Conservation (phyloP, 2,888 invertebrate genomes). For the Rutpela maculata region DNA sequence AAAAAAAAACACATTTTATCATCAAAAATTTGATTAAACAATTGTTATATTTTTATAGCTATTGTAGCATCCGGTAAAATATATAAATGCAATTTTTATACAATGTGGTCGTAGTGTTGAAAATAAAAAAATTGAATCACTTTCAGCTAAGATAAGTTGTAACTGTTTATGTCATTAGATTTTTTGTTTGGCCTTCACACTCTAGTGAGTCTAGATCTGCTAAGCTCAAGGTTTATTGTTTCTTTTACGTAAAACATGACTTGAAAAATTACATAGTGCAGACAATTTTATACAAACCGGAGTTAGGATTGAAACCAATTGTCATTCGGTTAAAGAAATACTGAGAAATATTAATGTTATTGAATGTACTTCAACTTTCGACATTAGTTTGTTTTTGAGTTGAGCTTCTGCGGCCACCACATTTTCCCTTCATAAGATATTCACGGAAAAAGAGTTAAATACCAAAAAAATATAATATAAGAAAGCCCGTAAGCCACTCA, state of each 20-base stretch:
- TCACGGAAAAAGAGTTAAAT: too few relatives aligned
- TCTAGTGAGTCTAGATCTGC: slow-evolving; percentile 40
- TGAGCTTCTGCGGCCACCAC: background rate
- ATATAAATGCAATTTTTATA: slow-evolving; percentile 10
- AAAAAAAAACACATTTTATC: slow-evolving; percentile 11
- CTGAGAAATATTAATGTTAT: background rate
- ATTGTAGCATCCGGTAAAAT: slow-evolving; percentile 9
- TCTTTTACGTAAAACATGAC: slow-evolving; percentile 27
- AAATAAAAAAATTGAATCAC: slow-evolving; percentile 32
- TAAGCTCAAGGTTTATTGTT: slow-evolving; percentile 42
- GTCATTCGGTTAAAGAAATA: background rate
- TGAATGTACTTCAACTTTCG: background rate
- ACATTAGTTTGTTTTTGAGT: background rate
- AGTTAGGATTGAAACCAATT: background rate
- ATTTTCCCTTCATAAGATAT: too few relatives aligned
- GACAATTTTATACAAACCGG: background rate
- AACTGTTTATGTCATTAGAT: slow-evolving; percentile 41
- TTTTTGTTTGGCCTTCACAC: slow-evolving; percentile 46
- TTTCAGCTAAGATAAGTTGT: slow-evolving; percentile 35
- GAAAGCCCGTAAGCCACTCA: too few relatives aligned
- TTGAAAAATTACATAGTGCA: slow-evolving; percentile 7
- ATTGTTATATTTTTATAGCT: background rate
- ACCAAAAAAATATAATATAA: too few relatives aligned
- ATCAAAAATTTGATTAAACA: slow-evolving; percentile 4
- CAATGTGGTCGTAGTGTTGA: slow-evolving; percentile 30